Conservation (phyloP, 1,140 invertebrate genomes). For the Drosophila rufa region DNA sequence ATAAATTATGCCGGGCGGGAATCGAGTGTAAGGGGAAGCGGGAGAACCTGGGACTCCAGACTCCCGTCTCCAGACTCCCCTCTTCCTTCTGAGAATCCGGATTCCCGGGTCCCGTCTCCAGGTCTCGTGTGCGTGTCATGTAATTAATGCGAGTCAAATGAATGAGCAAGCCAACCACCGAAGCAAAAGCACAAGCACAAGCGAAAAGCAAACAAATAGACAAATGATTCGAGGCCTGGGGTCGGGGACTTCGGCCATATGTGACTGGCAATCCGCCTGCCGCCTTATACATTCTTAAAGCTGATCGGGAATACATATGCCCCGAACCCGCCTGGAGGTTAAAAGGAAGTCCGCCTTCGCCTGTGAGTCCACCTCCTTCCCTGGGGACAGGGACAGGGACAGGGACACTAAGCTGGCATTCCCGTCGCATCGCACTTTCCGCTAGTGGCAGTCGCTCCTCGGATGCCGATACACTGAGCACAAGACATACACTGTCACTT, state of each 20-base stretch:
- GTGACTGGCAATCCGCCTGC: conserved; percentile 38
- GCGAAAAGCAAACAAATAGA: conserved; percentile 57
- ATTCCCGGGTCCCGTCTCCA: conserved; percentile 3
- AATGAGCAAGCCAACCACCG: conserved; percentile 58
- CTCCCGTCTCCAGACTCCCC: not conserved
- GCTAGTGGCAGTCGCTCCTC: not conserved
- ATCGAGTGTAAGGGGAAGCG: not conserved
- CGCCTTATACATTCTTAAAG: conserved; percentile 39
- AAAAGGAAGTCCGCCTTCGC: conserved; percentile 10
- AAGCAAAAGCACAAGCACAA: conserved; percentile 11
- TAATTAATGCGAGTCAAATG: conserved; percentile 81
- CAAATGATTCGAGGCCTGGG: conserved; percentile 53
- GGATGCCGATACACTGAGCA: conserved; percentile 2
- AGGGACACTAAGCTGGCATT: conserved; percentile 40
- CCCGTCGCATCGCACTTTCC: conserved; percentile 18
- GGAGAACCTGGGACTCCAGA: not conserved
- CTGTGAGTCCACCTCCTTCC: not conserved
- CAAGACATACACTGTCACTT: too few relatives aligned
- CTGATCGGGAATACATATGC: conserved; percentile 48
- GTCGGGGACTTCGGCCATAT: conserved; percentile 39
- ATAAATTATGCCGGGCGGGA: conserved; percentile 61
- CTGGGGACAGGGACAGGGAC: conserved; percentile 1
- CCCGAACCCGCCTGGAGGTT: not conserved
- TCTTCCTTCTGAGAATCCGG: not conserved
- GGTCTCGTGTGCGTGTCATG: conserved; percentile 68